Conservation (phyloP, 2,113 vertebrate species). For the Elephas maximus region DNA sequence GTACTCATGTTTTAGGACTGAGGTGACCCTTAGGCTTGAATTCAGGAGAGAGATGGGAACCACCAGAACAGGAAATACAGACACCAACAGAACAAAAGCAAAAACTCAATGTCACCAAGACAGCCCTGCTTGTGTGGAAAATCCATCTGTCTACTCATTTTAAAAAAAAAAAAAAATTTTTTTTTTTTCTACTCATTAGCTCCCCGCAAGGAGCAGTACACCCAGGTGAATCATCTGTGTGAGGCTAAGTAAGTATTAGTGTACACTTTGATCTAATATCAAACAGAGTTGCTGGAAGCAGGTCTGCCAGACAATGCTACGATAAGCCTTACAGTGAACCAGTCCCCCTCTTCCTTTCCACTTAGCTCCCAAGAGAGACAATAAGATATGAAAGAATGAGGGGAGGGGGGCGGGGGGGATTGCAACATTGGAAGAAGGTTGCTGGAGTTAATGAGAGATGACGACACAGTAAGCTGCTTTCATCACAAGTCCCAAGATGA, state of each 20-base stretch:
- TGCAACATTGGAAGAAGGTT: not conserved
- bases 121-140: not conserved
- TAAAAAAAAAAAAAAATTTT: too few relatives aligned
- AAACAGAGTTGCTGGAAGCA: not conserved
- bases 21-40: not conserved
- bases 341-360: not conserved
- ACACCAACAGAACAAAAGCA: not conserved
- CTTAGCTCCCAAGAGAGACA: not conserved
- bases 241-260: constrained; percentile 53
- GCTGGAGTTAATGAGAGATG: not conserved
- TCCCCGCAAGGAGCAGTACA: accelerated
- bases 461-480: too few relatives aligned
- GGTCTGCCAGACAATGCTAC: not conserved
- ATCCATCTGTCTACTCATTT: not conserved
- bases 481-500: not conserved
- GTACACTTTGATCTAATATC: constrained; percentile 63
- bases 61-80: not conserved
- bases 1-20: not conserved
- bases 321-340: not conserved
- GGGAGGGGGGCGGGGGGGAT: accelerated
- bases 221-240: not conserved
- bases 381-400: not conserved
- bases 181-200: not conserved
- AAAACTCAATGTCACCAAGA: not conserved
- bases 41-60: not conserved